Evolutionary conservation across 2,113 vertebrate species (phyloP).

Genomic region (Cairina moschata): DNA sequence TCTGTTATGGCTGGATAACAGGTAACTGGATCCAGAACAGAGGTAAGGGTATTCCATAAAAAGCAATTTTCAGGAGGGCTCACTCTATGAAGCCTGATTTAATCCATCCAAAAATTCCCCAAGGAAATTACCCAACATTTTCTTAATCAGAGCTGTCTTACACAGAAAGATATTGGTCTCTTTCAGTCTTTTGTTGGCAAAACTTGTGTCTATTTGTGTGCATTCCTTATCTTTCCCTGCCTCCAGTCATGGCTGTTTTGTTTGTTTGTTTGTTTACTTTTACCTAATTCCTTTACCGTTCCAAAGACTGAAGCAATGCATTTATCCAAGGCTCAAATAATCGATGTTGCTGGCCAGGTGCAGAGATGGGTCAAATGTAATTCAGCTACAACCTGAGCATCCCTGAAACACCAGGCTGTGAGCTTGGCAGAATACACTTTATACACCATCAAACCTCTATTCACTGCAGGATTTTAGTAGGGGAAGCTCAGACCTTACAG

Average conservation of each 20-base stretch:
- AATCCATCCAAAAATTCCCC: background rate
- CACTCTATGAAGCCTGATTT: background rate
- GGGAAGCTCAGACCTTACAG: background rate
- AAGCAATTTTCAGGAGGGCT: background rate
- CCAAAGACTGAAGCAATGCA: background rate
- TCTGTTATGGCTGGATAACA: background rate
- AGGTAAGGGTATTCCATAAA: background rate
- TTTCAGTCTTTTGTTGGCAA: background rate
- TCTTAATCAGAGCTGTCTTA: background rate
- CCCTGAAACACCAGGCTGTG: background rate
- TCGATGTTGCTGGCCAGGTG: background rate
- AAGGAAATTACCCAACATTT: background rate
- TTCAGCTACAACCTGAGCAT: background rate
- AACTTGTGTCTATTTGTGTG: background rate
- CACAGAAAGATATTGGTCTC: background rate
- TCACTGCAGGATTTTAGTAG: background rate
- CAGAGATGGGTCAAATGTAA: background rate
- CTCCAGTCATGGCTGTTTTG: background rate
- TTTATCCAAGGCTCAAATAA: background rate
- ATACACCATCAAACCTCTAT: background rate
- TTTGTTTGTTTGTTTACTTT: background rate
- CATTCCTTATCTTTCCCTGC: background rate
- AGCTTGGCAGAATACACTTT: background rate
- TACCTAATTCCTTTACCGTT: background rate
- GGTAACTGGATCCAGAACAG: background rate